phyloP scores from a whole-genome alignment of 2,888 invertebrate genomes.

The Nasonovia ribisnigri region DNA sequence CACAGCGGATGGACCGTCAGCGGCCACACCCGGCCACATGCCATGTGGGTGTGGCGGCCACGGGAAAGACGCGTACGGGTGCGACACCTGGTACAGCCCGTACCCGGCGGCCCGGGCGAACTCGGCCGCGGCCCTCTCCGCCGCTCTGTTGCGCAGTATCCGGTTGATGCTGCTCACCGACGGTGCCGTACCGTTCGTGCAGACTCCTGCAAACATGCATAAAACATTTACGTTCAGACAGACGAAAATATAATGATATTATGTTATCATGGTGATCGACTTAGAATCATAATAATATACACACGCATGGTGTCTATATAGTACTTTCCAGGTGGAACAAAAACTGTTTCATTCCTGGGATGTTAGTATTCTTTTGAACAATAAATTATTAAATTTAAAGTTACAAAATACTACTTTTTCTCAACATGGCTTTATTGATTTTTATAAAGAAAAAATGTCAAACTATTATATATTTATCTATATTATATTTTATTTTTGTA shows the following conservation, averaged over 20 bases:
- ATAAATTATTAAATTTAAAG: too few species aligned
- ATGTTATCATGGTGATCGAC: not conserved
- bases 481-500: too few species aligned
- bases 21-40: constrained; percentile 85
- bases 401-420: too few species aligned
- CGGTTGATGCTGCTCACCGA: constrained; percentile 97
- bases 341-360: too few species aligned
- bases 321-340: not conserved
- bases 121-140: constrained; percentile 95
- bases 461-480: too few species aligned
- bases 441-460: too few species aligned
- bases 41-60: constrained; percentile 69
- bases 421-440: too few species aligned
- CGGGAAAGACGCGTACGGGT: constrained; percentile 71
- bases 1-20: constrained; percentile 95
- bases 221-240: not conserved
- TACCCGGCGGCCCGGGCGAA: constrained; percentile 93
- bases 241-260: not conserved
- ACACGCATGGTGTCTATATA: not conserved
- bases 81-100: constrained; percentile 77
- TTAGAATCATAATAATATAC: not conserved
- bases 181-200: constrained; percentile 94
- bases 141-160: constrained; percentile 94
- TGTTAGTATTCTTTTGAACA: too few species aligned
- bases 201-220: constrained; percentile 80